These are phyloP conservation scores for Pristionchus arcanus DNA, from an alignment of 2,888 invertebrate genomes.

Conservation along the genomic window DNA sequence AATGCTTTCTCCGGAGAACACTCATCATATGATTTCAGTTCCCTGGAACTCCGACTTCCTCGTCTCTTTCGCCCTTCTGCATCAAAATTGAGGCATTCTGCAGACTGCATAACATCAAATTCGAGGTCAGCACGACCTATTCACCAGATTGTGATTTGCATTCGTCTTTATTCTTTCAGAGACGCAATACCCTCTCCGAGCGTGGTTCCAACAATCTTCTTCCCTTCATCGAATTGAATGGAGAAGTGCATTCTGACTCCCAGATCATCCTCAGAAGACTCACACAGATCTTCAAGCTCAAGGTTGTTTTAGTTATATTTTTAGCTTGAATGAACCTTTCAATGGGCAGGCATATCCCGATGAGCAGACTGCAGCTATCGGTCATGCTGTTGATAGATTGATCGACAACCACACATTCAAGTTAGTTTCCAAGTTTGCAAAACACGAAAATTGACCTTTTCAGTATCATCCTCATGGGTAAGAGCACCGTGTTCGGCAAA, in stretches of 20 bases:
- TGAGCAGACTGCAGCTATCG: conserved; percentile 18
- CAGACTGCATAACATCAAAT: conserved; percentile 72
- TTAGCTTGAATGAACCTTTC: not conserved
- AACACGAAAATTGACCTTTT: not conserved
- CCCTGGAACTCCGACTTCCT: conserved; percentile 68
- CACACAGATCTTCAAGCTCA: conserved; percentile 62
- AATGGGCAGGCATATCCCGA: not conserved
- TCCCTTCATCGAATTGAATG: conserved; percentile 70
- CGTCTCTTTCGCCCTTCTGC: conserved; percentile 76
- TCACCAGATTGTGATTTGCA: no score
- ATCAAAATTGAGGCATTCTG: conserved; percentile 76
- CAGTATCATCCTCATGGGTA: not conserved
- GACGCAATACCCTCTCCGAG: conserved; percentile 58
- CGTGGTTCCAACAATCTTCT: conserved; percentile 64
- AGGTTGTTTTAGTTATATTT: not conserved
- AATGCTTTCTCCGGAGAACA: not conserved
- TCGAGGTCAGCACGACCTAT: conserved; percentile 65
- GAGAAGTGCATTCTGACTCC: conserved; percentile 68
- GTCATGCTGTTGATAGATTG: conserved; percentile 36
- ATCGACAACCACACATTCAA: conserved; percentile 52
- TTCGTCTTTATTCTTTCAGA: not conserved
- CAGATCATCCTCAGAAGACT: conserved; percentile 67
- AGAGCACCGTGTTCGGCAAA: not conserved
- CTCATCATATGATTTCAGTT: conserved; percentile 62
- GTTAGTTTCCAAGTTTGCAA: not conserved